These are phyloP conservation scores for Parasteatoda lunata DNA, from an alignment of 2,888 invertebrate genomes.

Conservation along the genomic window DNA sequence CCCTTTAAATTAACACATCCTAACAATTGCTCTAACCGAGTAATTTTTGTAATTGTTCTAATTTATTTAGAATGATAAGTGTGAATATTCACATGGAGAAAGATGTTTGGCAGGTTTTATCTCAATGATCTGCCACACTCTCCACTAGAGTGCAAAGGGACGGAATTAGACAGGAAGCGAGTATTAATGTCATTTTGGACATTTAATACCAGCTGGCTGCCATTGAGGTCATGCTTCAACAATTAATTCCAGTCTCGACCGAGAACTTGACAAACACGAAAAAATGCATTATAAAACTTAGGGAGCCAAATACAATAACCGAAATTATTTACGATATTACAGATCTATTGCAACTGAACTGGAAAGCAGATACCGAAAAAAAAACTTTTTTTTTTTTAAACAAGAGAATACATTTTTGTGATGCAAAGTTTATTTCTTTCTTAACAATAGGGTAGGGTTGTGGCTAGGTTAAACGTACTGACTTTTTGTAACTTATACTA, in stretches of 20 bases:
- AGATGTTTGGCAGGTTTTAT: too few relatives aligned
- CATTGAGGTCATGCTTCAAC: neutral
- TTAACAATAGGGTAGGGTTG: too few relatives aligned
- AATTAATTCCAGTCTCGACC: conserved; percentile 9
- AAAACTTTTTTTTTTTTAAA: too few relatives aligned
- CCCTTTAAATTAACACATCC: too few relatives aligned
- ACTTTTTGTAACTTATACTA: too few relatives aligned
- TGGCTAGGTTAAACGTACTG: neutral
- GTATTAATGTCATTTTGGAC: neutral
- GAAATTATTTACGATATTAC: conserved; percentile 15
- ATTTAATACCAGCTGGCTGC: conserved; percentile 5
- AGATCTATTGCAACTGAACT: neutral
- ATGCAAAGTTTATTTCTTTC: neutral
- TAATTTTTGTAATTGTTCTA: too few relatives aligned
- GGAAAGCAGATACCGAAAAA: neutral
- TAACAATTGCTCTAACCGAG: too few relatives aligned
- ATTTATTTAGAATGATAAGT: too few relatives aligned
- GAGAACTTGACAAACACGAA: neutral
- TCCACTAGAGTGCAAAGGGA: neutral
- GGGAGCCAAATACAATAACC: neutral
- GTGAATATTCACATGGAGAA: too few relatives aligned
- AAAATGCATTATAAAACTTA: neutral
- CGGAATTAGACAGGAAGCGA: neutral
- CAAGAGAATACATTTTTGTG: neutral
- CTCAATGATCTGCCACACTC: neutral